Conservation (phyloP, 2,797 vertebrate species). For the Coreius guichenoti region DNA sequence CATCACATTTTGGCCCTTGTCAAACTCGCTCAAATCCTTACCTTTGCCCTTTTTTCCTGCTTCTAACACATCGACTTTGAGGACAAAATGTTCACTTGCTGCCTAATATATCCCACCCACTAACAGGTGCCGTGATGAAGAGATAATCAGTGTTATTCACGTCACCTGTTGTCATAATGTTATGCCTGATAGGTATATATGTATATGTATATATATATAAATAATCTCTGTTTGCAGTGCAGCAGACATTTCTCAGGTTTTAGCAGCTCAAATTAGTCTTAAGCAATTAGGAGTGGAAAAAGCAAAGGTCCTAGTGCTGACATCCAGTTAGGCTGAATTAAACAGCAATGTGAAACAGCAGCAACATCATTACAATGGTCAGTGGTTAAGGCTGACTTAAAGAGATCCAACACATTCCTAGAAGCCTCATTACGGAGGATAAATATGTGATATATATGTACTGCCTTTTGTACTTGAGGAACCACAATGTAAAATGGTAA, state of each 20-base stretch:
- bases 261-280: slow-evolving; percentile 16
- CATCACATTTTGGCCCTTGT: too few species aligned
- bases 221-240: not conserved
- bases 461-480: not conserved
- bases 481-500: not conserved
- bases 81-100: too few species aligned
- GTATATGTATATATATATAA: too few species aligned
- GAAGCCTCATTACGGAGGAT: slow-evolving; percentile 8
- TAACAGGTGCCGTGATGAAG: too few species aligned
- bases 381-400: slow-evolving; percentile 14
- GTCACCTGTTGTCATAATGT: too few species aligned
- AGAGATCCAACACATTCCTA: not conserved
- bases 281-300: not conserved
- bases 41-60: too few species aligned
- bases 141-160: too few species aligned
- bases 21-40: too few species aligned
- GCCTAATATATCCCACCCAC: too few species aligned
- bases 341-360: not conserved
- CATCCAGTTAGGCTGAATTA: slow-evolving; percentile 4
- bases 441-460: not conserved
- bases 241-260: slow-evolving; percentile 1
- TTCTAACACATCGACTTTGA: too few species aligned
- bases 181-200: too few species aligned
- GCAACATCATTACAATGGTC: not conserved
- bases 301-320: slow-evolving; percentile 12